These are phyloP conservation scores for Synergus gifuensis DNA, from an alignment of 2,888 invertebrate species.

Conservation along the genomic window DNA sequence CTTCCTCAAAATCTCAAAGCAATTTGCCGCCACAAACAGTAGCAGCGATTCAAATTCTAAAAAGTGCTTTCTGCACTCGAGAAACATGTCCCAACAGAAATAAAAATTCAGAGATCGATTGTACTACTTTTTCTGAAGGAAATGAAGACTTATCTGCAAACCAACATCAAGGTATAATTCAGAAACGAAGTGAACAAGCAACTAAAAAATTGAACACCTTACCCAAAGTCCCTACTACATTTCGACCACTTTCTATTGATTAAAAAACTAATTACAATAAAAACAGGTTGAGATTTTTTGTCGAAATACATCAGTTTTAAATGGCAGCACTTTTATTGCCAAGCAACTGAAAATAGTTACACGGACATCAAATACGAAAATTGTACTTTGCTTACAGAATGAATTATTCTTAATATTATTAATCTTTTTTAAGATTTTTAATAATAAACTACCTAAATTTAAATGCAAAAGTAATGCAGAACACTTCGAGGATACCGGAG, in stretches of 20 bases:
- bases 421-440: not conserved
- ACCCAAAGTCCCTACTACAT: not conserved
- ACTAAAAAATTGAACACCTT: not conserved
- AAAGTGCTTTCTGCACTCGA: constrained; percentile 30
- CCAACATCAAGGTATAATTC: not conserved
- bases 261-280: not conserved
- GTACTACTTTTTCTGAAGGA: constrained; percentile 1
- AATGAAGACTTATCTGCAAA: not conserved
- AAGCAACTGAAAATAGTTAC: constrained; percentile 24
- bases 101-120: not conserved
- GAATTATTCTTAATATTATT: not conserved
- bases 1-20: constrained; percentile 15
- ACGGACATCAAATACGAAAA: not conserved
- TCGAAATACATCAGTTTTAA: not conserved
- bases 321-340: constrained; percentile 24
- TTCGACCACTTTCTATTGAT: not conserved
- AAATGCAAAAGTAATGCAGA: constrained; percentile 22
- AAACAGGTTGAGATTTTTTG: not conserved
- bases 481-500: not conserved
- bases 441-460: constrained; percentile 13
- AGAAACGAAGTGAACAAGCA: not conserved
- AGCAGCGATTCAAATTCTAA: constrained; percentile 5
- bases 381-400: constrained; percentile 7
- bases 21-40: constrained; percentile 19
- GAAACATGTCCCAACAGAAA: constrained; percentile 6